Conservation (phyloP, 1,140 invertebrate species). For the Neodiprion lecontei region DNA sequence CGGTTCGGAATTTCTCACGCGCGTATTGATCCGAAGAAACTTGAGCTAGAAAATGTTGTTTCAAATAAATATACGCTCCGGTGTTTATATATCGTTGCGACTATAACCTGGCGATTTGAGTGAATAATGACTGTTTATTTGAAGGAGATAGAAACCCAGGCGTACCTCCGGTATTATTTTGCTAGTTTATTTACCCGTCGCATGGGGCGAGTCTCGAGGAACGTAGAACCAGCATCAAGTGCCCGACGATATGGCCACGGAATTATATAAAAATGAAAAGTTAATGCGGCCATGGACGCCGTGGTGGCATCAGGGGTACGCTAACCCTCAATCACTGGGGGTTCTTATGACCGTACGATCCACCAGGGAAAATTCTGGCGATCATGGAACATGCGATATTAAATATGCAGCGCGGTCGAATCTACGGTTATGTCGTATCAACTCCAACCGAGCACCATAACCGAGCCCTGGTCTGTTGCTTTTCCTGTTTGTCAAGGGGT, state of each 20-base stretch:
- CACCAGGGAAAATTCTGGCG: conserved; percentile 58
- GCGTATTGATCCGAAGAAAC: too few relatives aligned
- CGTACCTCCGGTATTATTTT: background rate
- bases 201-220: background rate
- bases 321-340: conserved; percentile 62
- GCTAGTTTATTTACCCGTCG: background rate
- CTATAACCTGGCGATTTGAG: background rate
- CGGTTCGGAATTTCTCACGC: too few relatives aligned
- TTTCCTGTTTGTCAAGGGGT: too few relatives aligned
- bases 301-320: conserved; percentile 46
- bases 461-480: background rate
- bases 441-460: background rate
- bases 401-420: conserved; percentile 60
- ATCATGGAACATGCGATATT: conserved; percentile 57
- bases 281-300: conserved; percentile 49
- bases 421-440: conserved; percentile 58
- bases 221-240: background rate
- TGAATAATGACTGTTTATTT: conserved; percentile 1
- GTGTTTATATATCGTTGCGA: background rate
- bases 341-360: conserved; percentile 59
- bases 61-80: too few relatives aligned
- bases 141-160: background rate
- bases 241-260: conserved; percentile 32
- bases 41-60: too few relatives aligned
- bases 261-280: conserved; percentile 63